Evolutionary conservation across 2,113 vertebrate genomes (phyloP).

Genomic region (Rutilus rutilus): DNA sequence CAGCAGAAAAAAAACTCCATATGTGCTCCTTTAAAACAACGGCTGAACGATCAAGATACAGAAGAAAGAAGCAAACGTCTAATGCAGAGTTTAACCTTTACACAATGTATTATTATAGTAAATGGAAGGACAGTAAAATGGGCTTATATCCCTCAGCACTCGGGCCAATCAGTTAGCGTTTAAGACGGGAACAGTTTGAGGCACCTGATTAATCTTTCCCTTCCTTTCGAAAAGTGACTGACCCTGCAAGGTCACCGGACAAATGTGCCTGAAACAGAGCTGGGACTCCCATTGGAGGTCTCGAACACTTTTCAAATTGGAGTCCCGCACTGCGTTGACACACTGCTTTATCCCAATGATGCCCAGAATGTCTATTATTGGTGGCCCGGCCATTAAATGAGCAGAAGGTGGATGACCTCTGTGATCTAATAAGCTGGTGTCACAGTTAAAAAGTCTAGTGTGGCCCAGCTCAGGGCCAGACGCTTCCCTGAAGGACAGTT

Average conservation of each 20-base stretch:
- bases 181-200: conserved; percentile 34
- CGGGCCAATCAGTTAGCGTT: conserved; percentile 47
- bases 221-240: conserved; percentile 52
- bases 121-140: conserved; percentile 29
- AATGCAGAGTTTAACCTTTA: conserved; percentile 34
- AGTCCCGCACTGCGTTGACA: conserved; percentile 57
- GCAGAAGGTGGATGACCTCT: conserved; percentile 56
- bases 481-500: conserved; percentile 64
- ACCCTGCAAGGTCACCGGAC: conserved; percentile 62
- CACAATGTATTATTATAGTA: conserved; percentile 32
- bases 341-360: conserved; percentile 58
- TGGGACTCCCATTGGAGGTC: conserved; percentile 53
- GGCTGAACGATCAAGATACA: not conserved
- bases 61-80: conserved; percentile 3
- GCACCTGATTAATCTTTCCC: conserved; percentile 50
- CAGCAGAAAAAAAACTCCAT: not conserved
- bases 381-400: conserved; percentile 54
- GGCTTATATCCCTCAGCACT: conserved; percentile 14
- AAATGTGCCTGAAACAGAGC: conserved; percentile 46
- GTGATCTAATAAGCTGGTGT: conserved; percentile 63
- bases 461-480: conserved; percentile 66
- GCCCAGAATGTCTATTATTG: conserved; percentile 58
- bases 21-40: not conserved
- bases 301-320: conserved; percentile 62
- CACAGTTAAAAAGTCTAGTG: conserved; percentile 66